Evolutionary conservation across 1,140 invertebrate species (phyloP).

Genomic region (Pogonognathellus flavescens): DNA sequence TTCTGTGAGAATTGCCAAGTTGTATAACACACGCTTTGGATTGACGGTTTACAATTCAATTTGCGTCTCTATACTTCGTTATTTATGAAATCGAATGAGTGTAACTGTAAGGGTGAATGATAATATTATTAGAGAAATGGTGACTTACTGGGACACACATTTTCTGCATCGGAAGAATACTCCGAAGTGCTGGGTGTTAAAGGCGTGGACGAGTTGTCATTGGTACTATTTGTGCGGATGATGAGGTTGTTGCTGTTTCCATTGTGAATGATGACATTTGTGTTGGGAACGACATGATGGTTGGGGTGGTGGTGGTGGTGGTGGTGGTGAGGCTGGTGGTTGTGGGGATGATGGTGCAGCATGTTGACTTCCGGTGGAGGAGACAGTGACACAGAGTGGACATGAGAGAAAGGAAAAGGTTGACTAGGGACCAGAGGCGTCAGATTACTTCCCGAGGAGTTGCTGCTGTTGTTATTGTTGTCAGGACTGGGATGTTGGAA

Average conservation of each 20-base stretch:
- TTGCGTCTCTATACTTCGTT: not conserved
- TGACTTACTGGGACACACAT: conserved; percentile 66
- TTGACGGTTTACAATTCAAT: not conserved
- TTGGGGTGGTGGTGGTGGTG: conserved; percentile 53
- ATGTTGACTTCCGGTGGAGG: conserved; percentile 42
- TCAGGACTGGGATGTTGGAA: conserved; percentile 4
- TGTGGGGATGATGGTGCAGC: conserved; percentile 56
- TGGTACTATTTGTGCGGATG: conserved; percentile 45
- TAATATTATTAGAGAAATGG: not conserved
- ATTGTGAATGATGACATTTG: conserved; percentile 54
- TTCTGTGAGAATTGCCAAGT: not conserved
- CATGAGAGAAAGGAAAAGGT: conserved; percentile 47
- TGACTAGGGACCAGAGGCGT: conserved; percentile 58
- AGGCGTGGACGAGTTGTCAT: conserved; percentile 70
- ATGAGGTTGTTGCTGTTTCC: conserved; percentile 45
- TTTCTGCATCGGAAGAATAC: conserved; percentile 77
- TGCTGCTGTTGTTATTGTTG: conserved; percentile 44
- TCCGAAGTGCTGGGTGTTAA: conserved; percentile 80
- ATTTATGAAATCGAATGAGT: not conserved
- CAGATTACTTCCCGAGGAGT: not conserved
- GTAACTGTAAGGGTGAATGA: not conserved
- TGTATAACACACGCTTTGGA: not conserved
- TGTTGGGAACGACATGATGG: conserved; percentile 33
- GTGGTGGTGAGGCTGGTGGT: conserved; percentile 25
- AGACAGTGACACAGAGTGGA: conserved; percentile 11